Conservation (phyloP, 2,113 vertebrate species). For the Setophaga coronata region DNA sequence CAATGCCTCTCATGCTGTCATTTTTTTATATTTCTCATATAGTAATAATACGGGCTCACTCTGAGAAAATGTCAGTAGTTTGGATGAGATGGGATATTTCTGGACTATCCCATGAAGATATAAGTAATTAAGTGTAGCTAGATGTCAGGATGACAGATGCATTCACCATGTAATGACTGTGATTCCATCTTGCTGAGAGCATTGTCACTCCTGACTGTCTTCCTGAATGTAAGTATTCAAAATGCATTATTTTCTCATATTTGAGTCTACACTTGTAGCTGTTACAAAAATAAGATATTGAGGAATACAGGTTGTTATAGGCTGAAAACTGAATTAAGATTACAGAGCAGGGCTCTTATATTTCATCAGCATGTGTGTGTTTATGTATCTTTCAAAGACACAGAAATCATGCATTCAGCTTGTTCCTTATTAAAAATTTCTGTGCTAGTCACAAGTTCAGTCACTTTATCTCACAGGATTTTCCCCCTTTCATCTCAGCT, state of each 20-base stretch:
- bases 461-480: neutral
- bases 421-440: neutral
- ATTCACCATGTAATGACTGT: neutral
- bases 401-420: neutral
- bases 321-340: neutral
- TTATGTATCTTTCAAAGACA: neutral
- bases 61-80: neutral
- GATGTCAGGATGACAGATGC: neutral
- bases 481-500: neutral
- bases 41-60: neutral
- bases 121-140: neutral
- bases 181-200: neutral
- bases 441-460: neutral
- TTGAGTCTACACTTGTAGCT: neutral
- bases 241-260: neutral
- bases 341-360: neutral
- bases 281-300: neutral
- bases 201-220: neutral
- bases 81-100: neutral
- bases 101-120: neutral
- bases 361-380: neutral
- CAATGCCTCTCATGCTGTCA: neutral
- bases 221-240: neutral
- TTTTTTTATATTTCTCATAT: neutral
- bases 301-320: neutral